Conservation (phyloP, 2,888 invertebrate genomes). For the Pseudolycoriella hygida region DNA sequence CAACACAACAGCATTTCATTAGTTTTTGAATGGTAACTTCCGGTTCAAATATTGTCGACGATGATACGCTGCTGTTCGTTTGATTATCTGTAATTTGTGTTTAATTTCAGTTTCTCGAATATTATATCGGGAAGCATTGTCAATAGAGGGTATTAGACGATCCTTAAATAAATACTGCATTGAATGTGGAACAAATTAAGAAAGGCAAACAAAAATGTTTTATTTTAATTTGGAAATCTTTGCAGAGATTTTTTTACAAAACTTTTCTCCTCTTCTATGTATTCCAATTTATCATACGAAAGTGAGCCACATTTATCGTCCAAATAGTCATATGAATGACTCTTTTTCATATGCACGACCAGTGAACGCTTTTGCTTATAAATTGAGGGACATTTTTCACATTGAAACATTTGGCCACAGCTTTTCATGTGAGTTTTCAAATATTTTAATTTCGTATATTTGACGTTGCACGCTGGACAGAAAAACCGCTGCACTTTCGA, state of each 20-base stretch:
- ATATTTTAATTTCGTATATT: conserved; percentile 18
- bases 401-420: conserved; percentile 20
- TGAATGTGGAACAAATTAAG: no score
- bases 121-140: no score
- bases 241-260: no score
- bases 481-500: conserved; percentile 16
- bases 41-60: conserved; percentile 18
- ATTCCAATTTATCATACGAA: no score
- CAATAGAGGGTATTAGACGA: no score
- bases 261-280: no score
- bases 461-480: conserved; percentile 23
- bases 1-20: conserved; percentile 24
- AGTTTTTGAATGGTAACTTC: conserved; percentile 27
- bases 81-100: no score
- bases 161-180: no score
- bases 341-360: conserved; percentile 6
- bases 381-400: conserved; percentile 12
- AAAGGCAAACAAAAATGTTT: no score
- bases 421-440: conserved; percentile 24
- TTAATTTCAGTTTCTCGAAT: no score
- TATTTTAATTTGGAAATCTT: no score
- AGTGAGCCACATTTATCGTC: no score
- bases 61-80: neutral
- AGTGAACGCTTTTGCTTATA: conserved; percentile 10
- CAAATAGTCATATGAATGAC: conserved; percentile 2